Base-by-base conservation (phyloP, 92 coral and sea anemone genomes). In the Hydrozoanthus gracilis region DNA sequence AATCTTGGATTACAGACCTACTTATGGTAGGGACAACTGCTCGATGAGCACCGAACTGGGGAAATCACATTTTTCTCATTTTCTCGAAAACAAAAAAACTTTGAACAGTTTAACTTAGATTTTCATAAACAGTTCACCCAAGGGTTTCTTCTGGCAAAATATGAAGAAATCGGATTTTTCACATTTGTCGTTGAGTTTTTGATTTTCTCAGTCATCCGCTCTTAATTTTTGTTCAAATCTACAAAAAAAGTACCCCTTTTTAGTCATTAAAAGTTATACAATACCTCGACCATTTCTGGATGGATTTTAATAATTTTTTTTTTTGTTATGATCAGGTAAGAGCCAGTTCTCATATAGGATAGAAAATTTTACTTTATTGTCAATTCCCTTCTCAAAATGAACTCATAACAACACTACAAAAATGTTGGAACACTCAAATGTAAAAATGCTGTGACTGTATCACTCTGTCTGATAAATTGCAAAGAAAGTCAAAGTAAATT, bases 291-390 rank as follows among this genome's bases (percentile, higher is more conserved):
- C 52, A 71, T 71, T 71, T 71, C 76, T 71, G 18, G 51, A 71
- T 18, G 16, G 76, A 71, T 71, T 71, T 71, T 71, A 18, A 71
- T 14, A 9, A 55, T 62, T 62, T 71, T 0, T 54, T 68, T 68
- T 69, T 69, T 69, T 67, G 73, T 69, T 69, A 69, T 69, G 73
- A 69, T 69, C 69, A 62, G 69, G 69, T 62, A 62, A 62, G 69
- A 62, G 35, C 69, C 69, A 62, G 69, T 62, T 62, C 27, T 62
- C 69, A 62, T 62, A 62, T 62, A 62, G 69, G 69, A 62, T 7
- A 15, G 69, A 14, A 62, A 62, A 62, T 62, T 62, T 62, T 62
- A 62, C 69, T 62, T 62, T 62, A 15, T 62, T 15, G 17, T 62
- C 69, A 62, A 62, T 18, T 62, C 69, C 69, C 69, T 14, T 62